Conservation (phyloP, 1,140 invertebrate genomes). For the Archegozetes longisetosus region DNA sequence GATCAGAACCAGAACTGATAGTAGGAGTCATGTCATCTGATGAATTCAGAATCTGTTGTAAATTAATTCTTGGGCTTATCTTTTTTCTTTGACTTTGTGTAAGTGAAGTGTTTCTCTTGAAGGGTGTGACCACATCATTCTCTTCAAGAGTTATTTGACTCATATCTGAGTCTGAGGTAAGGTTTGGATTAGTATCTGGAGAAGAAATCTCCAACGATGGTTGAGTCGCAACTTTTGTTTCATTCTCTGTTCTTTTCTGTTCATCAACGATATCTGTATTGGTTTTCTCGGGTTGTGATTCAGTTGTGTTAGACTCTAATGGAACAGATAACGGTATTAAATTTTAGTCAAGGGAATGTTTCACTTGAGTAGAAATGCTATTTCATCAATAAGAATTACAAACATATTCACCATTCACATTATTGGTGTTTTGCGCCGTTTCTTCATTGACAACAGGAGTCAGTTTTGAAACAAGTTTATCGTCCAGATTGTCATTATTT, state of each 20-base stretch:
- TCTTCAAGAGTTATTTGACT: slow-evolving; percentile 10
- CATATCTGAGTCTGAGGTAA: slow-evolving; percentile 17
- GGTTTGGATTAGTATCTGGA: neutral
- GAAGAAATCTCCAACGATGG: neutral
- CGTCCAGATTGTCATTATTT: slow-evolving; percentile 8
- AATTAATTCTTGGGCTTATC: slow-evolving; percentile 12
- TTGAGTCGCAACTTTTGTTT: neutral
- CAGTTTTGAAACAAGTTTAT: too few species aligned
- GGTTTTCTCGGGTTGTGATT: neutral
- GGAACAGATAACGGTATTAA: too few species aligned
- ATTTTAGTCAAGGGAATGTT: too few species aligned
- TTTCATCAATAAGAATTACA: too few species aligned
- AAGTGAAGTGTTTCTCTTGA: slow-evolving; percentile 10
- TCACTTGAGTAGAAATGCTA: too few species aligned
- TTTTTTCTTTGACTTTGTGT: slow-evolving; percentile 16
- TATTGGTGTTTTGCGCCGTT: too few species aligned
- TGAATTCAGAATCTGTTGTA: slow-evolving; percentile 11
- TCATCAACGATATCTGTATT: neutral
- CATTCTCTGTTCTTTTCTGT: neutral
- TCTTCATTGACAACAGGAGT: too few species aligned
- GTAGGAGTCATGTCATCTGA: neutral
- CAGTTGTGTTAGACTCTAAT: too few species aligned
- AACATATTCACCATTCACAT: too few species aligned
- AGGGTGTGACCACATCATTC: neutral
- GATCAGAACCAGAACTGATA: neutral